Evolutionary conservation across 2,113 vertebrate species (phyloP).

Genomic region (Ammodramus savannarum): DNA sequence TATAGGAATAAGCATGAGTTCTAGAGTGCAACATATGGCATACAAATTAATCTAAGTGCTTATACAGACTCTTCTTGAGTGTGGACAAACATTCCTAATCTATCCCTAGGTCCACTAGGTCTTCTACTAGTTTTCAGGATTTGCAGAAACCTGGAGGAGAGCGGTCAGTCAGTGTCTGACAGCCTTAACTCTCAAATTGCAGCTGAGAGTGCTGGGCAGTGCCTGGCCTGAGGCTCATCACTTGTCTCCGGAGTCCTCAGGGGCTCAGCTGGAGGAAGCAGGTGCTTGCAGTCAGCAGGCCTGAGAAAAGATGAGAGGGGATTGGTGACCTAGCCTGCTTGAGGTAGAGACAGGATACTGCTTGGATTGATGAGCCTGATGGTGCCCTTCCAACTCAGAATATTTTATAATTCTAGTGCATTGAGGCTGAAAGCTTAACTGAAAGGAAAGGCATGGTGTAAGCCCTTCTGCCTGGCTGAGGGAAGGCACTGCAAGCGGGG

Average conservation of each 20-base stretch:
- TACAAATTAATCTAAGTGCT: not conserved
- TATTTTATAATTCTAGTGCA: not conserved
- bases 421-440: not conserved
- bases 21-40: not conserved
- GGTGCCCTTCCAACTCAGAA: not conserved
- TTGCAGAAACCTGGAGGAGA: not conserved
- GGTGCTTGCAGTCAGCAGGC: not conserved
- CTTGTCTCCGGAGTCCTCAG: not conserved
- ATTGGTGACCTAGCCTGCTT: not conserved
- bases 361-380: not conserved
- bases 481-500: not conserved
- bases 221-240: not conserved
- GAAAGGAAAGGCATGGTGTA: not conserved
- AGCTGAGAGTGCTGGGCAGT: not conserved
- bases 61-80: not conserved
- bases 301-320: not conserved
- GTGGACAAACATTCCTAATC: not conserved
- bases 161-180: not conserved
- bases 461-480: not conserved
- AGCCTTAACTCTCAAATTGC: not conserved
- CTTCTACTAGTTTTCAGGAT: not conserved
- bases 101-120: not conserved
- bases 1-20: not conserved
- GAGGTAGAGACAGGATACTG: accelerated
- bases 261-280: not conserved